These are phyloP conservation scores for Drosophila ustulata DNA, from an alignment of 2,888 invertebrate genomes.

Conservation along the genomic window DNA sequence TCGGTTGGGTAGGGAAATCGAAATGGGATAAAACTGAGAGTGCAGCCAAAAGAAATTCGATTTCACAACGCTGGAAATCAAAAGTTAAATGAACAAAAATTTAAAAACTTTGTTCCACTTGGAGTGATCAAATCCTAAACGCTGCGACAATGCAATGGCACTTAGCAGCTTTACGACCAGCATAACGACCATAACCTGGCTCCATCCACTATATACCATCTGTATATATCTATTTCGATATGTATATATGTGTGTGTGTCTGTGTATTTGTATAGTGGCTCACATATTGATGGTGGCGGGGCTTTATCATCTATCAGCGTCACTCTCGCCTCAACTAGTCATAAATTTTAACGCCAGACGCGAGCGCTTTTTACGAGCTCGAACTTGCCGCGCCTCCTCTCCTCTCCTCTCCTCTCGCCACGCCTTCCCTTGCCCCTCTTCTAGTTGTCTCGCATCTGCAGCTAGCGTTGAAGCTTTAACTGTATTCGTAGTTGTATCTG, in stretches of 20 bases:
- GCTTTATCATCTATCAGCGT: constrained; percentile 64
- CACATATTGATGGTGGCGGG: constrained; percentile 17
- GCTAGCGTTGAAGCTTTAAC: constrained; percentile 15
- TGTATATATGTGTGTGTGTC: neutral
- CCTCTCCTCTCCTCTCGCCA: neutral
- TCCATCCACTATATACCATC: neutral
- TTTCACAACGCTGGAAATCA: constrained; percentile 10
- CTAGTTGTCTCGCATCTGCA: constrained; percentile 10
- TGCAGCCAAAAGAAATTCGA: neutral
- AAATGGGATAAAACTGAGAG: too few species aligned
- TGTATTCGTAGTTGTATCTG: constrained; percentile 16
- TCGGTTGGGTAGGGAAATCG: too few species aligned
- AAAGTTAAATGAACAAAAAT: constrained; percentile 1
- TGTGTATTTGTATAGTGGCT: constrained; percentile 1
- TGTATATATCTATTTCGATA: neutral
- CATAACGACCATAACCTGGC: constrained; percentile 39
- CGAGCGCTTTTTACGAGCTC: constrained; percentile 51
- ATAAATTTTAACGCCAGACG: constrained; percentile 60
- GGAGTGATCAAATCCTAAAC: constrained; percentile 7
- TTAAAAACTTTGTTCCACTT: constrained; percentile 18
- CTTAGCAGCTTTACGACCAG: constrained; percentile 42
- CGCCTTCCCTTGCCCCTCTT: constrained; percentile 13
- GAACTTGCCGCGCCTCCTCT: constrained; percentile 28
- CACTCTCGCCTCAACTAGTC: constrained; percentile 58
- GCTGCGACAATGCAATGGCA: constrained; percentile 21